Percentiles rank a stretch among this genome's conserved stretches.
phyloP scores from a whole-genome alignment of 2,888 invertebrate species.

The Caenorhabditis japonica region DNA sequence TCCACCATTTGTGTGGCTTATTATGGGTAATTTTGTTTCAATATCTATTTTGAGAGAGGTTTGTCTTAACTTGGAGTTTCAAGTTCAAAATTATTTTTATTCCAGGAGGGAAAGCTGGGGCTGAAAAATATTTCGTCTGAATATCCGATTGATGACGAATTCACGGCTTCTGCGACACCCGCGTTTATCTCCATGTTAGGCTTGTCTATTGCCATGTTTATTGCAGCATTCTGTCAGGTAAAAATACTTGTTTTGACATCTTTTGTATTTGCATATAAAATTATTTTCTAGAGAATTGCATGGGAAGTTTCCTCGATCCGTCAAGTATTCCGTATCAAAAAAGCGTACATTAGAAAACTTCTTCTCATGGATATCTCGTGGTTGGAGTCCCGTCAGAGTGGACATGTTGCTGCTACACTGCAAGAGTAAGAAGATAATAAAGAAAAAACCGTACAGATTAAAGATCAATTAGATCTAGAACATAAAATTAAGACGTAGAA shows the following conservation, averaged over 20 bases:
- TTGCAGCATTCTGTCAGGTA: constrained; percentile 74
- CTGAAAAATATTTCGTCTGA: constrained; percentile 59
- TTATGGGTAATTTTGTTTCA: constrained; percentile 75
- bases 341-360: constrained; percentile 73
- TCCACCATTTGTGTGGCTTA: constrained; percentile 76
- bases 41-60: constrained; percentile 69
- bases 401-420: constrained; percentile 74
- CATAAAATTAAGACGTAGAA: constrained; percentile 15
- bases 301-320: constrained; percentile 75
- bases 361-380: constrained; percentile 76
- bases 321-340: constrained; percentile 71
- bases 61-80: background rate
- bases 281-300: constrained; percentile 64
- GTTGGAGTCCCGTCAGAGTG: constrained; percentile 74
- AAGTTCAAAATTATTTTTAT: no score
- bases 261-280: constrained; percentile 2
- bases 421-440: constrained; percentile 68
- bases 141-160: constrained; percentile 61
- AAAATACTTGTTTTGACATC: background rate
- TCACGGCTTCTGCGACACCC: constrained; percentile 67
- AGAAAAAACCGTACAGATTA: constrained; percentile 17
- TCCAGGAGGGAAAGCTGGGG: constrained; percentile 47
- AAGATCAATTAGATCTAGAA: constrained; percentile 37
- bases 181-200: constrained; percentile 73
- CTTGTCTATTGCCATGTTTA: constrained; percentile 71